These are phyloP conservation scores for Pangasius djambal DNA, from an alignment of 2,797 vertebrate species.

Conservation along the genomic window DNA sequence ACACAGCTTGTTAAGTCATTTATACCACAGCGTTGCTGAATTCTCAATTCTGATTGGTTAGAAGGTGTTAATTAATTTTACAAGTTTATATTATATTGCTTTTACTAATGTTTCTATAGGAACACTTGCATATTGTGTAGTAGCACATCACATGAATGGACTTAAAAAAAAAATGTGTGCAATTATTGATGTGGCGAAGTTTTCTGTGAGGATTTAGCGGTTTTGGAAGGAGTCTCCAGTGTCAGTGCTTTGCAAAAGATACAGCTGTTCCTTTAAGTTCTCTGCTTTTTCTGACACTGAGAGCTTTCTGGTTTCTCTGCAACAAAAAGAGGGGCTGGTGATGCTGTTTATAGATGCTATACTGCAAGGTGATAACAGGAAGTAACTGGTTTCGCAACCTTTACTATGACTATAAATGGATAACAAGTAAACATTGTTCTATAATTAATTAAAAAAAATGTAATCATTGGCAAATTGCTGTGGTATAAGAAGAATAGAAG, in stretches of 20 bases:
- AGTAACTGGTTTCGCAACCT: background rate
- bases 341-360: background rate
- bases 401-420: background rate
- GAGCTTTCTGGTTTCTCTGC: background rate
- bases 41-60: background rate
- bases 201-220: background rate
- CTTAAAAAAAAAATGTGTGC: background rate
- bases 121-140: background rate
- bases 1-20: background rate
- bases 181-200: background rate
- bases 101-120: background rate
- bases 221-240: background rate
- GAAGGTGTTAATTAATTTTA: background rate
- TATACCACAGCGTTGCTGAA: background rate
- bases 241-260: background rate
- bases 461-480: background rate
- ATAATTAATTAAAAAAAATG: background rate
- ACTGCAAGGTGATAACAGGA: background rate
- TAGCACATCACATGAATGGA: background rate
- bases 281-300: background rate
- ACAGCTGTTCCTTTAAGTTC: background rate
- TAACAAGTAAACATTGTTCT: background rate
- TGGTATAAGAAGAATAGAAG: background rate
- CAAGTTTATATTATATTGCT: background rate
- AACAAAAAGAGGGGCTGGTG: background rate